Evolutionary conservation across 2,797 vertebrate genomes (phyloP).

Genomic region (Argya squamiceps): DNA sequence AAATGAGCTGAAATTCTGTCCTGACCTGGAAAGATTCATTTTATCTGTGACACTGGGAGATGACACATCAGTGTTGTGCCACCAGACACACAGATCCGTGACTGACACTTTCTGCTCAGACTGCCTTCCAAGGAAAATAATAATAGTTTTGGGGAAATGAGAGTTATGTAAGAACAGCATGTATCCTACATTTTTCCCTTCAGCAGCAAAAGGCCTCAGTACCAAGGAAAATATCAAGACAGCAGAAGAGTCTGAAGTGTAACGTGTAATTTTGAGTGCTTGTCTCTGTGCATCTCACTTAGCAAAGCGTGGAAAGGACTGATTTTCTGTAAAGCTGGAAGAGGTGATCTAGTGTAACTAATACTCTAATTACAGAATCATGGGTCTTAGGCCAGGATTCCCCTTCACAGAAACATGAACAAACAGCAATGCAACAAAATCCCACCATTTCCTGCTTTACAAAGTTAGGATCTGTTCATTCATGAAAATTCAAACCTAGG

Average conservation of each 20-base stretch:
- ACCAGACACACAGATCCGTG: background rate
- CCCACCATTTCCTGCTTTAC: background rate
- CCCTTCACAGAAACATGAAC: background rate
- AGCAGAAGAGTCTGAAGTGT: background rate
- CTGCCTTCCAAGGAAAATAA: slow-evolving; percentile 41
- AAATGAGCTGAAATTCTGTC: background rate
- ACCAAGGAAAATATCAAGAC: background rate
- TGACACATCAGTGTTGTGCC: background rate
- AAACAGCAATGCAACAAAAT: background rate
- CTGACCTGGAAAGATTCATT: background rate
- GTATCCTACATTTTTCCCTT: slow-evolving; percentile 31
- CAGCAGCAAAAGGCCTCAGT: background rate
- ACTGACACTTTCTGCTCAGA: slow-evolving; percentile 9
- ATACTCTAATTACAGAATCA: slow-evolving; percentile 32
- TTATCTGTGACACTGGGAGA: background rate
- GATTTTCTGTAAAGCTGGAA: background rate
- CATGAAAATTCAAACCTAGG: background rate
- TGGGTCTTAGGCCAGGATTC: background rate
- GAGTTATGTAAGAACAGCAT: slow-evolving; percentile 21
- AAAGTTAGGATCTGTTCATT: background rate
- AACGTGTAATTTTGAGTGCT: background rate
- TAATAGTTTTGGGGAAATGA: background rate
- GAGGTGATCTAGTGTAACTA: slow-evolving; percentile 30
- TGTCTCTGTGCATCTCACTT: background rate
- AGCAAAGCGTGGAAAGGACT: background rate